phyloP scores from a whole-genome alignment of 1,140 invertebrate genomes.

The Pentalonia nigronervosa region DNA sequence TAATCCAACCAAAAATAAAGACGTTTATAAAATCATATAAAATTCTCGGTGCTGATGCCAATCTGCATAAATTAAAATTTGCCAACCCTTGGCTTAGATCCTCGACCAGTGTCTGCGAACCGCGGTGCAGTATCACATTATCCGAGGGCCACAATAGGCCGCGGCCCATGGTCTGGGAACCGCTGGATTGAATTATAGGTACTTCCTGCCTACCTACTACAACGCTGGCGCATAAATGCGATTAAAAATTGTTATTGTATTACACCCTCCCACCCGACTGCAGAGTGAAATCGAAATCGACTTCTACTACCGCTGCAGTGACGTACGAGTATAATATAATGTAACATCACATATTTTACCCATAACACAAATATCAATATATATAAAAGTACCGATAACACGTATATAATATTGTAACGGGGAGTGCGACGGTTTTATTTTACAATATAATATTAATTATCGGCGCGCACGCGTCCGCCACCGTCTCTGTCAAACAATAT shows the following conservation, averaged over 20 bases:
- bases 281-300: background rate
- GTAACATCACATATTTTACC: background rate
- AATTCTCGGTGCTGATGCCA: too few species aligned
- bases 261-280: background rate
- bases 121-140: too few species aligned
- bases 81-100: too few species aligned
- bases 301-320: background rate
- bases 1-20: too few species aligned
- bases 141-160: too few species aligned
- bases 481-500: background rate
- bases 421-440: conserved; percentile 22
- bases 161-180: too few species aligned
- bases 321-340: background rate
- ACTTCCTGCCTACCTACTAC: too few species aligned
- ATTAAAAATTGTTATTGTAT: background rate
- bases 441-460: conserved; percentile 51
- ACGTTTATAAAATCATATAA: too few species aligned
- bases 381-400: background rate
- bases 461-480: background rate
- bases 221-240: too few species aligned
- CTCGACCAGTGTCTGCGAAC: too few species aligned
- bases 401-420: background rate
- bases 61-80: too few species aligned
- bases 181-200: too few species aligned
- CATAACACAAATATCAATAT: background rate